phyloP scores from a whole-genome alignment of 2,888 invertebrate species.

The Mayetiola destructor region DNA sequence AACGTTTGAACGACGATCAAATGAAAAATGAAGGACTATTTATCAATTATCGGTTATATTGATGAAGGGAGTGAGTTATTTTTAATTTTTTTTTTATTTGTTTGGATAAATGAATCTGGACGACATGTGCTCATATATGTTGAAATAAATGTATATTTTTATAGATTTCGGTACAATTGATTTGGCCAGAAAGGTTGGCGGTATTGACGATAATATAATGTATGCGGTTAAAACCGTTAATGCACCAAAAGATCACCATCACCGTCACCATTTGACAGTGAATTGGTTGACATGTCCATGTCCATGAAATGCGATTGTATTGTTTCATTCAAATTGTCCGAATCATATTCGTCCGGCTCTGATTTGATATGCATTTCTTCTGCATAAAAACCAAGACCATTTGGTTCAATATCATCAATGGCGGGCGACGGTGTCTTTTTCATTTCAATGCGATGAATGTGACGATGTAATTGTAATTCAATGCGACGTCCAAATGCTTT shows the following conservation, averaged over 20 bases:
- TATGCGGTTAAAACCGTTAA: not conserved
- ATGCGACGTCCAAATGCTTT: not conserved
- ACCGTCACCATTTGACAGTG: not conserved
- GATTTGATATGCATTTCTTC: not conserved
- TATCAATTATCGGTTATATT: not conserved
- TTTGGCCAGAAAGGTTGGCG: not conserved
- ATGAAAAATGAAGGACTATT: too few relatives aligned
- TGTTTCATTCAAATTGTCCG: not conserved
- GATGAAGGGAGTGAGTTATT: not conserved
- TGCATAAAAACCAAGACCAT: not conserved
- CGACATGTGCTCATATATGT: too few relatives aligned
- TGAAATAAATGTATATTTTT: not conserved
- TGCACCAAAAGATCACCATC: too few relatives aligned
- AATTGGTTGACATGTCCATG: not conserved
- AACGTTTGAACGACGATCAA: too few relatives aligned
- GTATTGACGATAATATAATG: not conserved
- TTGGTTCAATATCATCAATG: not conserved
- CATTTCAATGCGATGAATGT: not conserved
- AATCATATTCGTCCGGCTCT: not conserved
- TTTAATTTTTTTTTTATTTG: not conserved
- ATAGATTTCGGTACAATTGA: not conserved
- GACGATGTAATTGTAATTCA: not conserved
- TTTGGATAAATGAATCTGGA: not conserved
- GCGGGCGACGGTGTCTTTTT: constrained; percentile 5
- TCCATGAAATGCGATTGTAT: not conserved